A percentile compares a stretch with the other conserved stretches of the same genome.
Conservation (phyloP, 2,797 vertebrate genomes). For the Phalloptychus januarius region DNA sequence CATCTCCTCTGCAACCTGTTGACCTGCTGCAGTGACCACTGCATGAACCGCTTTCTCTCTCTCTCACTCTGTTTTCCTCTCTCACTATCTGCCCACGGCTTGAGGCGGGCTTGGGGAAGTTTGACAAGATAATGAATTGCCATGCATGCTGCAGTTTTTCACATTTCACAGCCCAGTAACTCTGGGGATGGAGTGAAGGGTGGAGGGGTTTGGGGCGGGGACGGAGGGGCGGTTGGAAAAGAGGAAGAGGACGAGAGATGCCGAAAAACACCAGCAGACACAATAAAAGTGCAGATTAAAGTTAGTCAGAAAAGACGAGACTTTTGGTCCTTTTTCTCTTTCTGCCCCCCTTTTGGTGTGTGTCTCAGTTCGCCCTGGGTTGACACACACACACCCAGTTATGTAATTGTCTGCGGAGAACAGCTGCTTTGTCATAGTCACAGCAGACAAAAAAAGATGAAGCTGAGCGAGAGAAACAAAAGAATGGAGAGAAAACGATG, state of each 20-base stretch:
- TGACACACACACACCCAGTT: constrained; percentile 38
- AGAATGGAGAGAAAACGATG: constrained; percentile 26
- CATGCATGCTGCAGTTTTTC: constrained; percentile 78
- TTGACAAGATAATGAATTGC: constrained; percentile 84
- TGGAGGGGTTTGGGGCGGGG: background rate
- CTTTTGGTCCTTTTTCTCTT: constrained; percentile 3
- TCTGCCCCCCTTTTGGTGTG: constrained; percentile 3
- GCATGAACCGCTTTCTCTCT: constrained; percentile 29
- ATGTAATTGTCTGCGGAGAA: constrained; percentile 72
- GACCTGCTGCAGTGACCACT: constrained; percentile 38
- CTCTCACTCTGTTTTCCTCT: constrained; percentile 8
- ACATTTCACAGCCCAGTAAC: constrained; percentile 81
- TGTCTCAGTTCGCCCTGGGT: constrained; percentile 4
- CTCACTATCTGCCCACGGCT: constrained; percentile 24
- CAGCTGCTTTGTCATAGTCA: constrained; percentile 72
- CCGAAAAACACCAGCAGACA: constrained; percentile 44
- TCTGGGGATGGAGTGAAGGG: constrained; percentile 50
- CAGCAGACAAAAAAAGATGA: constrained; percentile 34
- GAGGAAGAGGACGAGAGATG: constrained; percentile 29
- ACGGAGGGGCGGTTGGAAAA: background rate
- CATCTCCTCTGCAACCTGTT: constrained; percentile 40
- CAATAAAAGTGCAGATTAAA: constrained; percentile 33
- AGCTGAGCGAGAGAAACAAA: constrained; percentile 40
- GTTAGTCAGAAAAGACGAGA: constrained; percentile 28
- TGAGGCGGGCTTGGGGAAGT: constrained; percentile 68